Conservation (phyloP, 2,113 vertebrate species). For the Choloepus hoffmanni region DNA sequence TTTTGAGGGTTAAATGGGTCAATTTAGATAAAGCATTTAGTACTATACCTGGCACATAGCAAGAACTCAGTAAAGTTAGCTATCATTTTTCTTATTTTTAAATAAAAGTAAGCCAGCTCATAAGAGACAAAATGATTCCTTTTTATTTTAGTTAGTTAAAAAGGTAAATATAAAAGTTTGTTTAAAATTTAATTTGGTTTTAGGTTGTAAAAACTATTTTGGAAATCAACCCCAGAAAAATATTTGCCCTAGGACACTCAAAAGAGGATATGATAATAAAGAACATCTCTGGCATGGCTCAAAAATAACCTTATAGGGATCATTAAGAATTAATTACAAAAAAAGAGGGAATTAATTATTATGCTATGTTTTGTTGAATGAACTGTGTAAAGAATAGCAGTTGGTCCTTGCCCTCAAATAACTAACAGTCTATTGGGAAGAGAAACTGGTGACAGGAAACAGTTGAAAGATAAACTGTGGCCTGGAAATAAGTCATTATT, state of each 20-base stretch:
- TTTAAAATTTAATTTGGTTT: slow-evolving; percentile 57
- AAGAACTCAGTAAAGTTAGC: slow-evolving; percentile 26
- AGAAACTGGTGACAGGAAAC: slow-evolving; percentile 42
- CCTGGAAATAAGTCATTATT: slow-evolving; percentile 55
- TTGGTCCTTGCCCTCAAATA: slow-evolving; percentile 45
- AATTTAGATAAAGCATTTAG: slow-evolving; percentile 44
- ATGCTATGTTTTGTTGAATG: slow-evolving; percentile 50
- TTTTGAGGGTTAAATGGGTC: slow-evolving; percentile 23
- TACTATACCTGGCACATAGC: not conserved
- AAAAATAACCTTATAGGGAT: slow-evolving; percentile 41
- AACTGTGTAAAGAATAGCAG: not conserved
- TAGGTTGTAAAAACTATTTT: slow-evolving; percentile 27
- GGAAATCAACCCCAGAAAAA: not conserved
- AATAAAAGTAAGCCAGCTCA: slow-evolving; percentile 13
- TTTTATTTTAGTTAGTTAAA: slow-evolving; percentile 42
- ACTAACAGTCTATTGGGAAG: slow-evolving; percentile 15
- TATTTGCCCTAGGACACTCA: not conserved
- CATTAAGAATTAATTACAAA: not conserved
- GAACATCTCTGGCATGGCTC: not conserved
- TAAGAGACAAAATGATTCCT: not conserved
- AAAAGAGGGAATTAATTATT: not conserved
- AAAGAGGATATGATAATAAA: not conserved
- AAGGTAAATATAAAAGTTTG: not conserved
- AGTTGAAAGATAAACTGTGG: slow-evolving; percentile 32
- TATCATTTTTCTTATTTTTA: slow-evolving; percentile 54